Evolutionary conservation across 2,888 invertebrate genomes (phyloP).

Genomic region (Mesorhabditis spiculigera): DNA sequence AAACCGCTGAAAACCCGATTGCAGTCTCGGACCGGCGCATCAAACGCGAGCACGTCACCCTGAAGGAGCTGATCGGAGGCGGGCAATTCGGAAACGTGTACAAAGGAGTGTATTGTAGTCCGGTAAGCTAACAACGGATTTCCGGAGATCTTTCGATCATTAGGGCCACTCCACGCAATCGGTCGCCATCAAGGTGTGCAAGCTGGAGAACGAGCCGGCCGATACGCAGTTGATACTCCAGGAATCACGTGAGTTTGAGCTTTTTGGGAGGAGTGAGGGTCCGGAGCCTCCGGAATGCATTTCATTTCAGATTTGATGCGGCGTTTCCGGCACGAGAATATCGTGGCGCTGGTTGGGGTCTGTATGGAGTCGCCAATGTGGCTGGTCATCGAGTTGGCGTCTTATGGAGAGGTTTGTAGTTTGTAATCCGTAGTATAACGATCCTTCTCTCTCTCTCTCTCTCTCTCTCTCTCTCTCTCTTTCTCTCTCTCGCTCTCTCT

Average conservation of each 20-base stretch:
- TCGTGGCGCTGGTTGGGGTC: slow-evolving; percentile 83
- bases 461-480: no score
- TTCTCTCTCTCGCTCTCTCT: no score
- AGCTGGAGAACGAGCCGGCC: slow-evolving; percentile 74
- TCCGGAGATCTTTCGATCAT: neutral
- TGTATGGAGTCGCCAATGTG: slow-evolving; percentile 90
- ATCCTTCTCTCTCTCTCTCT: neutral
- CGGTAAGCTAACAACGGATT: slow-evolving; percentile 1
- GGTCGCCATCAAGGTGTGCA: slow-evolving; percentile 96
- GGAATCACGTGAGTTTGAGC: slow-evolving; percentile 31
- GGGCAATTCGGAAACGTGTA: slow-evolving; percentile 98
- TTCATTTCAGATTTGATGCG: slow-evolving; percentile 85
- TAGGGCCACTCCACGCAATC: slow-evolving; percentile 70
- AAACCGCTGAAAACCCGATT: neutral
- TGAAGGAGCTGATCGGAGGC: slow-evolving; percentile 90
- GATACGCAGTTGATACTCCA: slow-evolving; percentile 68
- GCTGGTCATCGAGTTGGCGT: slow-evolving; percentile 97
- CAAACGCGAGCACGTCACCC: slow-evolving; percentile 77
- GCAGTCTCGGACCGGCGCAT: slow-evolving; percentile 31
- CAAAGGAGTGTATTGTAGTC: slow-evolving; percentile 68
- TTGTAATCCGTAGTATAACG: neutral
- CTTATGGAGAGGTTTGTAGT: slow-evolving; percentile 74
- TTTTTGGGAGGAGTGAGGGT: neutral
- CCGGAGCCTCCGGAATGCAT: neutral
- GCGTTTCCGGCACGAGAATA: slow-evolving; percentile 96